These are phyloP conservation scores for Mythimna vitellina DNA, from an alignment of 2,888 invertebrate genomes.

Conservation along the genomic window DNA sequence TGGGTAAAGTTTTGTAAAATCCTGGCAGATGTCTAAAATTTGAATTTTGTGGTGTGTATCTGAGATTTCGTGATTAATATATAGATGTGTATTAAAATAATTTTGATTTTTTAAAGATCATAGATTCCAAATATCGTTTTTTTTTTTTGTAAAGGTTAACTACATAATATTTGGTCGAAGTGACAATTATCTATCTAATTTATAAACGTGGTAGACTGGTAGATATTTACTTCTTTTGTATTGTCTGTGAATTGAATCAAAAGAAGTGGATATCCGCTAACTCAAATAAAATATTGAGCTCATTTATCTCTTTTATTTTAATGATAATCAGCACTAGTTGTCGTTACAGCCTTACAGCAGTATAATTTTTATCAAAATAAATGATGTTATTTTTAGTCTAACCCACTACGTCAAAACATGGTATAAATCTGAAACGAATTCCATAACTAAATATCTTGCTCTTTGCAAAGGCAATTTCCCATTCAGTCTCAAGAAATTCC, in stretches of 20 bases:
- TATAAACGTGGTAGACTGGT: neutral
- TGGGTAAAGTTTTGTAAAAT: too few relatives aligned
- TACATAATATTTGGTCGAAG: neutral
- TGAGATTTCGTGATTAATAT: too few relatives aligned
- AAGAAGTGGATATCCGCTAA: neutral
- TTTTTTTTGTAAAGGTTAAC: too few relatives aligned
- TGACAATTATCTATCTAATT: too few relatives aligned
- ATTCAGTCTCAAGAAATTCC: slow-evolving; percentile 19
- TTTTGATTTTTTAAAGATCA: too few relatives aligned
- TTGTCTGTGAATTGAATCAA: neutral
- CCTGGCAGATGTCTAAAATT: too few relatives aligned
- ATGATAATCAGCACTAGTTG: neutral
- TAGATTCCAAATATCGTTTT: too few relatives aligned
- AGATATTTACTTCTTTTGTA: neutral
- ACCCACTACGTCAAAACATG: neutral
- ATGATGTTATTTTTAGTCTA: neutral
- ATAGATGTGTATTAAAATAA: too few relatives aligned
- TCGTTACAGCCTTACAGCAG: neutral
- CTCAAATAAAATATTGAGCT: neutral
- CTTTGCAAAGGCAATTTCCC: slow-evolving; percentile 10
- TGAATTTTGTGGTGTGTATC: too few relatives aligned
- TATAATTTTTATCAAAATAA: neutral
- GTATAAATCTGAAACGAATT: neutral
- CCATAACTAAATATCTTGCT: slow-evolving; percentile 6
- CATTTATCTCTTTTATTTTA: neutral